Base-by-base conservation (phyloP, 2,888 invertebrate genomes). In the Catocala sponsa region DNA sequence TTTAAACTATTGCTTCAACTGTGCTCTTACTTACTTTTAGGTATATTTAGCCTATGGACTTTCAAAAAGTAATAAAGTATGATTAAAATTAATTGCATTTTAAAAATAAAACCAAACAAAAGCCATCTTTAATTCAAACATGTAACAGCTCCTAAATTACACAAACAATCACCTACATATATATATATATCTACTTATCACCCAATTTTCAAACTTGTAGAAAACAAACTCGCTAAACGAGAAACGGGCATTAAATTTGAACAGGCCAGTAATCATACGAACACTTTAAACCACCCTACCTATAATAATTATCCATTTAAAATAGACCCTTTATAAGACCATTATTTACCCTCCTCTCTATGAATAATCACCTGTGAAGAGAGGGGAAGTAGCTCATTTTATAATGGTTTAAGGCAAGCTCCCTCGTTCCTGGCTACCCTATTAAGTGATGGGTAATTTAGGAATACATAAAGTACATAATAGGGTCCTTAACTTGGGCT, bases 391-490 rank as follows among this genome's bases (percentile, higher is more conserved):
- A 78, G 88, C 68, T 82, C 90, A 81, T 61, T 50, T 63, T 79
- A 82, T 53, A 79, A 55, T 85, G 88, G 92, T 56, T 68, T 77
- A 81, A 88, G 91, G 89, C 84, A 86, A 85, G 78, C 89, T 86
- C 91, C 91, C 76, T 87, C 73, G 80, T 80, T 80, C 77, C 82
- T 82, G 79, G 86, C 81, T 85, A 87, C 90, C 90, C 91, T 91
- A 91, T 93, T 92, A 93, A 93, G 92, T 92, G 92, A 93, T 92
- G 92, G 92, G 92, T 92, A 94, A 94, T 94, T 94, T 94, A 93
- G 92, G 86, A 91, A 91, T 94, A 94, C 91, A 94, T 92, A 94
- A 94, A 94, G 93, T 94, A 94, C 91, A 94, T 94, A 94, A 94
- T 93, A 92, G 94, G 90, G 85, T 88, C 91, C 92, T 94, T 91